Evolutionary conservation across 2,888 invertebrate species (phyloP), one percentile per base, ranked within the genome.

Genomic region (Andrena flavipes): DNA sequence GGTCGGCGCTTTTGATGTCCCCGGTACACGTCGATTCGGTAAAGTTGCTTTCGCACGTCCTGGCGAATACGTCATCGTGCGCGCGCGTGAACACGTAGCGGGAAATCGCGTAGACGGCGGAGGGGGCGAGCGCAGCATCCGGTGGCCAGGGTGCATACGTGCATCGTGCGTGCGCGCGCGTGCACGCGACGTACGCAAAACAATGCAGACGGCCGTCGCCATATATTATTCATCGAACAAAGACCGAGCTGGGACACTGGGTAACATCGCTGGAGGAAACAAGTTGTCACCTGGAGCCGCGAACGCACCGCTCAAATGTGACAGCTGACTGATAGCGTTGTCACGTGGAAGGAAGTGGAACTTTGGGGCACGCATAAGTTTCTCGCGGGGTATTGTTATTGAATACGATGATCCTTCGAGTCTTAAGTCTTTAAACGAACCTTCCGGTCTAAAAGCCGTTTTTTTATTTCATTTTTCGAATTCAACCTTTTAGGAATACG

Each of bases 31-130:
- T 75, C 70, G 80, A 81, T 83, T 85, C 80, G 73, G 30, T 73
- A 75, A 84, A 85, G 80, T 73, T 64, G 75, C 60, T 80, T 88
- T 85, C 76, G 75, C 85, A 65, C 76, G 73, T 67, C 42, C 48
- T 60, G 70, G 65, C 81, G 85, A 77, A 87, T 84, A 85, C 83
- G 81, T 78, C 64, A 80, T 49, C 76, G 79, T 76, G 70, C 64
- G 80, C 80, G 87, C 76, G 80, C 80, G 88, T 69, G 79, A 70
- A 85, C 93, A 93, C 93, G 93, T 93, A 93, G 92, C 93, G 93
- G 92, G 92, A 93, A 92, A 93, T 92, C 92, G 92, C 92, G 90
- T 92, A 92, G 93, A 92, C 92, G 89, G 77, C 80, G 80, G 89
- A 86, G 88, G 91, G 85, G 88, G 84, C 88, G 88, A 87, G 86